phyloP scores from a whole-genome alignment of 2,888 invertebrate species.

The Hypomecis punctinalis region DNA sequence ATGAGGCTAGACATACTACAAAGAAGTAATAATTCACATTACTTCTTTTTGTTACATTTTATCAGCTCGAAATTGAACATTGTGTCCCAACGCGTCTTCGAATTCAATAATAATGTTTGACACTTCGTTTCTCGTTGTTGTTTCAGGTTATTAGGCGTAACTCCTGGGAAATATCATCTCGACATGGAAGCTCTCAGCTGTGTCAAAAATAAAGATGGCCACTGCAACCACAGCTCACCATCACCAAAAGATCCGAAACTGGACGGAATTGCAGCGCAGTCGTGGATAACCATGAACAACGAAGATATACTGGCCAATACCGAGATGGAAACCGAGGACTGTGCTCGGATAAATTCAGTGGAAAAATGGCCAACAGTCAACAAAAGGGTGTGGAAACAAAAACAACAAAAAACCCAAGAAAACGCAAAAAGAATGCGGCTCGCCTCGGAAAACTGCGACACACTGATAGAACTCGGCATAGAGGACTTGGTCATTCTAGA shows the following conservation, averaged over 20 bases:
- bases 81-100: no score
- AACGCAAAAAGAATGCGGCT: slow-evolving; percentile 68
- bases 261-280: slow-evolving; percentile 47
- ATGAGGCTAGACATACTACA: no score
- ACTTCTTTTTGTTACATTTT: no score
- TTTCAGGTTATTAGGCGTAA: slow-evolving; percentile 73
- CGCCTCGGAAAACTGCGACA: slow-evolving; percentile 57
- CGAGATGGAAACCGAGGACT: slow-evolving; percentile 63
- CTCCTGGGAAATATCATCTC: slow-evolving; percentile 72
- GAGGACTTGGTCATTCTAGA: slow-evolving; percentile 53
- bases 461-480: slow-evolving; percentile 59
- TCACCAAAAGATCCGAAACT: slow-evolving; percentile 45
- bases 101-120: not conserved
- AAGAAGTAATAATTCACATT: no score
- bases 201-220: slow-evolving; percentile 71
- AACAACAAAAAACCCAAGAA: slow-evolving; percentile 56
- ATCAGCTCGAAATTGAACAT: no score
- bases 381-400: slow-evolving; percentile 69
- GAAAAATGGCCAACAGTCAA: slow-evolving; percentile 70
- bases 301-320: slow-evolving; percentile 49
- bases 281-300: slow-evolving; percentile 49
- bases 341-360: slow-evolving; percentile 68
- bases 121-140: slow-evolving; percentile 9
- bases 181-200: slow-evolving; percentile 73
- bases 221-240: slow-evolving; percentile 69